Percentiles rank a stretch among this genome's conserved stretches.
Evolutionary conservation across 2,797 vertebrate genomes (phyloP).

Genomic region (Leptoclinus maculatus): DNA sequence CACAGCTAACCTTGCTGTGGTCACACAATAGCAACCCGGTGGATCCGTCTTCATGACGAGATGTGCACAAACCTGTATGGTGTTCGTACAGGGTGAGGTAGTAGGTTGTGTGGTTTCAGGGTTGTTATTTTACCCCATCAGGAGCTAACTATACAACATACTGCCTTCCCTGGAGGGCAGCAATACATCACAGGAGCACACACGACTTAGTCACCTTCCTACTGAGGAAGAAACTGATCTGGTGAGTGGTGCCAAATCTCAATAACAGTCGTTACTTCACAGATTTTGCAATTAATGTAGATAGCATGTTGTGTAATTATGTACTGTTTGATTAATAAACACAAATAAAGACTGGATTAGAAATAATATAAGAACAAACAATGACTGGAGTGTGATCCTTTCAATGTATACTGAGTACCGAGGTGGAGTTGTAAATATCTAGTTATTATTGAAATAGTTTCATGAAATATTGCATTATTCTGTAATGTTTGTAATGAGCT

Average conservation of each 20-base stretch:
- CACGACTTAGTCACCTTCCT: neutral
- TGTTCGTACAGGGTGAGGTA: conserved; percentile 95
- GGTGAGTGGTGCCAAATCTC: conserved; percentile 49
- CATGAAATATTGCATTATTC: conserved; percentile 5
- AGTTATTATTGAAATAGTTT: conserved; percentile 11
- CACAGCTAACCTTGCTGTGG: neutral
- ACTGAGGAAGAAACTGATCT: neutral
- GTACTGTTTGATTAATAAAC: conserved; percentile 29
- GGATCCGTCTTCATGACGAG: neutral
- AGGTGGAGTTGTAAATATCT: neutral
- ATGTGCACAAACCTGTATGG: conserved; percentile 42
- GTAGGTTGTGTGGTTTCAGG: conserved; percentile 99
- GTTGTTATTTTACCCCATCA: conserved; percentile 97
- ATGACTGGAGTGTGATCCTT: conserved; percentile 47
- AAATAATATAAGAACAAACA: conserved; percentile 17
- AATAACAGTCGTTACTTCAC: neutral
- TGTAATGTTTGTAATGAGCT: conserved; percentile 30
- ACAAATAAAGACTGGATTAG: conserved; percentile 57
- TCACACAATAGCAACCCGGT: neutral
- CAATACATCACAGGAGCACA: conserved; percentile 66
- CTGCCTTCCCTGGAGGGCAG: conserved; percentile 90
- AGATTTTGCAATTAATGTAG: conserved; percentile 4
- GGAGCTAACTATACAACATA: conserved; percentile 92
- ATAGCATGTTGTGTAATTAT: conserved; percentile 3
- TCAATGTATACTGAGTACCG: neutral